Evolutionary conservation across 2,888 invertebrate genomes (phyloP).

Genomic region (Arge pagana): DNA sequence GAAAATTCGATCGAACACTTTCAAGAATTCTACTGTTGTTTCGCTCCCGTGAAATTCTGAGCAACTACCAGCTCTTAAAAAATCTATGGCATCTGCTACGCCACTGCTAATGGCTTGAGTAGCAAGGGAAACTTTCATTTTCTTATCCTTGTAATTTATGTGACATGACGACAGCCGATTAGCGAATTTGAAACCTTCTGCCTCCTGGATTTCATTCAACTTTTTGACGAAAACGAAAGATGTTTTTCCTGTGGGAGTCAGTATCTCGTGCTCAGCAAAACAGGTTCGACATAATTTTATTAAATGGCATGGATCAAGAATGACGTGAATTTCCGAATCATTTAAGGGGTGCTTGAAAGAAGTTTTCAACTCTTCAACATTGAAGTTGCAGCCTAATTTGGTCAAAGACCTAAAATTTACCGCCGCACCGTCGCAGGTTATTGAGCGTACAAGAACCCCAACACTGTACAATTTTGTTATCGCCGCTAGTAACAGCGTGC

Average conservation of each 20-base stretch:
- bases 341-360: slow-evolving; percentile 14
- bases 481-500: slow-evolving; percentile 3
- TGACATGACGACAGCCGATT: too few species aligned
- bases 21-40: too few species aligned
- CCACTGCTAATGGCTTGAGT: too few species aligned
- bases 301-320: slow-evolving; percentile 17
- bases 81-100: too few species aligned
- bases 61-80: too few species aligned
- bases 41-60: too few species aligned
- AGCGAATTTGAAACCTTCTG: slow-evolving; percentile 8
- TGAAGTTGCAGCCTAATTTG: slow-evolving; percentile 8
- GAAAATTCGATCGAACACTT: too few species aligned
- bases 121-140: too few species aligned
- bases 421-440: slow-evolving; percentile 19
- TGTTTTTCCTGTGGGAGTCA: neutral
- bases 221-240: slow-evolving; percentile 8
- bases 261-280: slow-evolving; percentile 9
- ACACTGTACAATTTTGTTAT: slow-evolving; percentile 7
- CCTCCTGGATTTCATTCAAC: slow-evolving; percentile 8
- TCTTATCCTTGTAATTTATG: too few species aligned
- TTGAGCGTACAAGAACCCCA: slow-evolving; percentile 17
- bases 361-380: slow-evolving; percentile 5
- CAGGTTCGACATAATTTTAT: slow-evolving; percentile 18
- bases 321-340: slow-evolving; percentile 8
- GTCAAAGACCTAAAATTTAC: slow-evolving; percentile 13